Evolutionary conservation across 2,888 invertebrate genomes (phyloP), one percentile per base, ranked within the genome.

Genomic region (Eugnorisma glareosa): DNA sequence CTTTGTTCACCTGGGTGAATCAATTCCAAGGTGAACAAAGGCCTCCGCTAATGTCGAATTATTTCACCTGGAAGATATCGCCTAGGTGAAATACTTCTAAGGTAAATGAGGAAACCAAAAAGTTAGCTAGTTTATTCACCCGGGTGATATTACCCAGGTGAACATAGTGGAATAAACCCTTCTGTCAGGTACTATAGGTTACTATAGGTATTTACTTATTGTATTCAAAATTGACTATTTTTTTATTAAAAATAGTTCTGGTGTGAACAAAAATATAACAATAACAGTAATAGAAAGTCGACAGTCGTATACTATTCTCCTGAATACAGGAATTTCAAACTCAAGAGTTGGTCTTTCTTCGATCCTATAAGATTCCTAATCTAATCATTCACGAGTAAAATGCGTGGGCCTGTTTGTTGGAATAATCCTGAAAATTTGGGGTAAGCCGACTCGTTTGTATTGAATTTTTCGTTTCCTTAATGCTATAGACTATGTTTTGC

Each of bases 321-420:
- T 28, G n/a, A 73, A 67, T 63, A 71, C 63, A 70, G 71, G 48
- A 28, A 64, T 70, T 75, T 84, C 57, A 51, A 83, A 77, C 48
- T 67, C 78, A 73, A 75, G 45, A 71, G 61, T 67, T 69, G 68
- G 28, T 72, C 45, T 77, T 75, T 67, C 86, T 86, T 87, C 86
- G 86, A 87, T 87, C 87, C 80, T 79, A 76, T 74, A 68, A 79
- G 71, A 85, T 79, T 74, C 59, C 73, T 75, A 77, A 84, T 85
- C 81, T 79, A 21, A 75, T 82, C 73, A 78, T 80, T 80, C 78
- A 70, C 54, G 57, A 84, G 71, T 80, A 80, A 83, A 85, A 84
- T 86, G 79, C 86, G 79, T 79, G 66, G 75, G 78, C 75, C 45
- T 78, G 74, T 81, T 83, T 85, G 73, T 82, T 77, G 69, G 45